These are phyloP conservation scores for Bolborhynchus lineola DNA, from an alignment of 2,113 vertebrate species.

Conservation along the genomic window DNA sequence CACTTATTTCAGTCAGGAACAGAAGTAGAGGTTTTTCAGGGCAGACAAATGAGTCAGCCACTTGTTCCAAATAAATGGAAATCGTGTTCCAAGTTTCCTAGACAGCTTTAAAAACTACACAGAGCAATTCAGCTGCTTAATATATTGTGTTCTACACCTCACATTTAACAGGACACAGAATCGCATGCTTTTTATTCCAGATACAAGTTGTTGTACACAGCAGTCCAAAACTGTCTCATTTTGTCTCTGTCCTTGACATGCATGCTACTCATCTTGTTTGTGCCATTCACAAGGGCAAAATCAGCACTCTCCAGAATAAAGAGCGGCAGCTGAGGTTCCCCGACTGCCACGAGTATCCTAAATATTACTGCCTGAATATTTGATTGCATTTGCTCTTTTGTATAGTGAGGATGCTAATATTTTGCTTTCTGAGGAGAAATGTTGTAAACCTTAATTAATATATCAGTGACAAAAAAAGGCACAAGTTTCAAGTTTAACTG, in stretches of 20 bases:
- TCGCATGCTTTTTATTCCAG: not conserved
- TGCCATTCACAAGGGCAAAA: not conserved
- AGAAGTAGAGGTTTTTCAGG: conserved; percentile 28
- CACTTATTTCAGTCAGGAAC: not conserved
- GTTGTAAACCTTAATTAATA: not conserved
- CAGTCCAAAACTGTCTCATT: not conserved
- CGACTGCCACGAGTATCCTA: not conserved
- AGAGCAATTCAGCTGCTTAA: conserved; percentile 23
- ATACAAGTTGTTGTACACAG: not conserved
- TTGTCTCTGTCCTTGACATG: not conserved
- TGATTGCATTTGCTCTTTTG: conserved; percentile 21
- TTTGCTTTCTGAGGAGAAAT: conserved; percentile 9
- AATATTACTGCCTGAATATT: not conserved
- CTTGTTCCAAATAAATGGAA: conserved; percentile 48
- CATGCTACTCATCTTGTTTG: not conserved
- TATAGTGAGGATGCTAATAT: conserved; percentile 22
- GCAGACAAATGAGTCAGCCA: conserved; percentile 42
- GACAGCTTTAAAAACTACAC: conserved; percentile 34
- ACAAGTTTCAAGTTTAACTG: not conserved
- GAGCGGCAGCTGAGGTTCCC: not conserved
- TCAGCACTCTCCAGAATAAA: not conserved
- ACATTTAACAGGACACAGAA: not conserved
- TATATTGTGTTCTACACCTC: not conserved
- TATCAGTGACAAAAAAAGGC: not conserved
- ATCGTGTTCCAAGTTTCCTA: conserved; percentile 46